Evolutionary conservation across 92 coral and sea anemone genomes (phyloP), one percentile per base, ranked within the genome.

Genomic region (Nematostella vectensis): DNA sequence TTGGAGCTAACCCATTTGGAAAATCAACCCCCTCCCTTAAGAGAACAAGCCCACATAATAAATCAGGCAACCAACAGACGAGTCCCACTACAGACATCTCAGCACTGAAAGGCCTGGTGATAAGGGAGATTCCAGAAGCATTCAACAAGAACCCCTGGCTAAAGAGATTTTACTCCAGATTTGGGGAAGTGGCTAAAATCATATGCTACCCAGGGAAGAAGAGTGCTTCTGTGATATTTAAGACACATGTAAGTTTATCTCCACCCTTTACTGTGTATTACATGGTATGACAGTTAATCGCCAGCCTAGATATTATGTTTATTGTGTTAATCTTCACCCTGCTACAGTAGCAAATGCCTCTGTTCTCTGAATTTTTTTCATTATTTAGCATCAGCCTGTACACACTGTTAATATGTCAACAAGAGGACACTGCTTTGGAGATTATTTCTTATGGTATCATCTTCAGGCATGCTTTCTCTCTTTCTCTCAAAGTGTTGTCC

Each of bases 161-260:
- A 29, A 76, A 59, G 66, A 71, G 78, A 43, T 78, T 67, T 58
- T 91, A 85, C 44, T 74, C 87, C 43, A 69, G 74, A 25, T 85
- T 85, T 85, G 98, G 98, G 3, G 82, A 78, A 25, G 81, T 88
- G 43, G 69, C 61, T 3, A 91, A 85, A 39, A 82, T 91, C 28
- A 3, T 72, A 18, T 79, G 94, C 52, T 65, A 55, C 49, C 73
- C 83, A 17, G 33, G 51, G 11, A 91, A 57, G 30, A 74, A 68
- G 39, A 81, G 79, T 59, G 95, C 87, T 8, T 67, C 94, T 15
- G 71, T 91, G 1, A 68, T 72, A 48, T 89, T 89, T 59, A 79
- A 48, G 21, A 64, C 72, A 23, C 97, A 85, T 62, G 97, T 89
- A 68, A 85, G 96, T 83, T 15, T 18, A 25, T 50, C 52, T 31